These are phyloP conservation scores for Polypterus senegalus DNA, from an alignment of 2,113 vertebrate species.

Conservation along the genomic window DNA sequence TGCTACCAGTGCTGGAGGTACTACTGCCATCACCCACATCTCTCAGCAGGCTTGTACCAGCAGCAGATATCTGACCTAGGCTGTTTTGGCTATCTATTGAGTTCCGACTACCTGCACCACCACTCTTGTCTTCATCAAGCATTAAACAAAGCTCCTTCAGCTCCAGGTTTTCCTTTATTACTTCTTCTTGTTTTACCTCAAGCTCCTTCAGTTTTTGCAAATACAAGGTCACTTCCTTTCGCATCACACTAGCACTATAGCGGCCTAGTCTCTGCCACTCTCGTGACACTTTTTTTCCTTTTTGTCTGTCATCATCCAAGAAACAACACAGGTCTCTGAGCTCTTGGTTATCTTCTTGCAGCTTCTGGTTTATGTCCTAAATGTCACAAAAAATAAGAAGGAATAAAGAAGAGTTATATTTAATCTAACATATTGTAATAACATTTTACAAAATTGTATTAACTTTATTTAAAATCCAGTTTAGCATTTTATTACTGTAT, in stretches of 20 bases:
- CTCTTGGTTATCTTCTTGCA: conserved; percentile 95
- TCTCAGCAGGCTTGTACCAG: conserved; percentile 50
- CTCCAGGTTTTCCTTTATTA: conserved; percentile 84
- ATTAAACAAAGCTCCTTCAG: conserved; percentile 85
- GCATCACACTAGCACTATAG: conserved; percentile 79
- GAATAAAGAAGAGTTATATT: conserved; percentile 9
- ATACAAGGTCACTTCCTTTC: conserved; percentile 84
- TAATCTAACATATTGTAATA: too few relatives aligned
- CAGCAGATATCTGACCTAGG: conserved; percentile 57
- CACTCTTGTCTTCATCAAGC: conserved; percentile 76
- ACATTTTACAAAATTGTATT: too few relatives aligned
- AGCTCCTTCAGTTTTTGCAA: conserved; percentile 86
- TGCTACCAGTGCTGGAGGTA: conserved; percentile 77
- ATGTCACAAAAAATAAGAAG: conserved; percentile 25
- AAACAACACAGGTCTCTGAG: conserved; percentile 92
- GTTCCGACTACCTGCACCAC: conserved; percentile 62
- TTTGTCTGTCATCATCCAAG: conserved; percentile 91
- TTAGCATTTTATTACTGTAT: too few relatives aligned
- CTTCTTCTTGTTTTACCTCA: conserved; percentile 77
- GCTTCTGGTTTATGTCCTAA: conserved; percentile 93
- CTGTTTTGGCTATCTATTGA: conserved; percentile 85
- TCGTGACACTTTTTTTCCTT: conserved; percentile 81
- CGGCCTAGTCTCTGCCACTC: conserved; percentile 93
- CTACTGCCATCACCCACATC: conserved; percentile 90
- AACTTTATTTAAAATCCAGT: too few relatives aligned